These are phyloP conservation scores for Valencia hispanica DNA, from an alignment of 2,797 vertebrate genomes.

Conservation along the genomic window DNA sequence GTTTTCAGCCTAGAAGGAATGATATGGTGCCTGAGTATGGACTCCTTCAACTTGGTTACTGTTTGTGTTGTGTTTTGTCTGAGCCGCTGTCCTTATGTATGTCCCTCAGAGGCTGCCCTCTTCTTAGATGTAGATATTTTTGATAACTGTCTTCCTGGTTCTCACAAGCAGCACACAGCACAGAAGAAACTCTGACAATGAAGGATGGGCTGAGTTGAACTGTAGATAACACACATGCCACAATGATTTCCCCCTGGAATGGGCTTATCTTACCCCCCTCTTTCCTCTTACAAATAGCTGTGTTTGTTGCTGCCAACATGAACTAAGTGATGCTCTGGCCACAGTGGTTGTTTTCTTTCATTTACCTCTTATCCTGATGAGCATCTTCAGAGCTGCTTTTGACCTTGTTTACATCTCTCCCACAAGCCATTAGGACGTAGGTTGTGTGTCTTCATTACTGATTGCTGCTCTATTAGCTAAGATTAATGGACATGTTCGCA, in stretches of 20 bases:
- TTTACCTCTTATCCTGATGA: constrained; percentile 34
- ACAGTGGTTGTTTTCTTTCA: constrained; percentile 23
- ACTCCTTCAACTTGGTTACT: constrained; percentile 8
- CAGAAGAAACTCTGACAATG: constrained; percentile 29
- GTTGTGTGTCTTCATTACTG: constrained; percentile 66
- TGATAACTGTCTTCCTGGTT: constrained; percentile 39
- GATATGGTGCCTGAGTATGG: neutral
- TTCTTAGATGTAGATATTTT: constrained; percentile 50
- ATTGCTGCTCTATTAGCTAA: constrained; percentile 61
- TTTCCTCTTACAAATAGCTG: constrained; percentile 46
- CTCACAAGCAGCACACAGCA: constrained; percentile 36
- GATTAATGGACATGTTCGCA: constrained; percentile 60
- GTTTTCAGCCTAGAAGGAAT: neutral
- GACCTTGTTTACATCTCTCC: constrained; percentile 68
- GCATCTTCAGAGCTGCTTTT: constrained; percentile 41
- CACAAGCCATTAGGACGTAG: constrained; percentile 49
- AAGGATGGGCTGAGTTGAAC: constrained; percentile 49
- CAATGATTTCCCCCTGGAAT: constrained; percentile 52
- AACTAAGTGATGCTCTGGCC: constrained; percentile 22
- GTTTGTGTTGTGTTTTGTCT: constrained; percentile 15
- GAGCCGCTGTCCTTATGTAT: constrained; percentile 44
- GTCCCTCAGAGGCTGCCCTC: constrained; percentile 51
- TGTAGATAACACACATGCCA: constrained; percentile 43
- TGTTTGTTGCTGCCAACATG: constrained; percentile 31
- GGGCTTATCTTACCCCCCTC: constrained; percentile 15